Evolutionary conservation across 2,888 invertebrate genomes (phyloP), one percentile per base, ranked within the genome.

Genomic region (Polydrusus pterygomalis): DNA sequence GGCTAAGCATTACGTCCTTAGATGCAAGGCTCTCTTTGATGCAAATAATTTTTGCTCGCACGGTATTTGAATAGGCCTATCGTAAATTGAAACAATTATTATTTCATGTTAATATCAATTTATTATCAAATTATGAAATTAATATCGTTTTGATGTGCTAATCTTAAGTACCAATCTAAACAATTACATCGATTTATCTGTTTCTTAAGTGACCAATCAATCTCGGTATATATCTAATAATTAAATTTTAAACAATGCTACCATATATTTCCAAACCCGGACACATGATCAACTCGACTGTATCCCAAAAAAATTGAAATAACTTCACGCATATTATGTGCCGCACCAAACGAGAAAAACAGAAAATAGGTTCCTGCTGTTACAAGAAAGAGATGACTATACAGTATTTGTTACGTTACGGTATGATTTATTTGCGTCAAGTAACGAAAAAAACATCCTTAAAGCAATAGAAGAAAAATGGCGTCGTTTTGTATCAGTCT

Each of bases 221-320:
- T 75, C 70, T 70, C 51, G 25, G 40, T 70, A 51, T 58, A 9
- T 70, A 51, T 58, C 9, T 20, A 49, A 65, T 65, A 70, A 70
- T 75, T 70, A 75, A 65, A 64, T 51, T 65, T 47, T 60, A 67
- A 47, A 75, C 75, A 74, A 70, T 63, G 69, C 64, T 64, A 51
- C 68, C 60, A 54, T 65, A 68, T 67, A 74, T 68, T 62, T 58
- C 43, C 62, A 60, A 70, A 65, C 75, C 75, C 75, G 75, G 75
- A 75, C 75, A 70, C 20, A 60, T 18, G n/a, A 58, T 58, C 58
- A 49, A 70, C 20, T 70, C 49, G 49, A 51, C 49, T 62, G 38
- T 60, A 68, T 62, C 54, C 68, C 49, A n/a, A 74, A 74, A 72
- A 74, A 74, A 74, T 47, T n/a, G 40, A 74, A 74, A 74, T 74